A percentile compares a stretch with the other conserved stretches of the same genome.
Evolutionary conservation across 2,113 vertebrate genomes (phyloP).

Genomic region (Melanerpes formicivorus): DNA sequence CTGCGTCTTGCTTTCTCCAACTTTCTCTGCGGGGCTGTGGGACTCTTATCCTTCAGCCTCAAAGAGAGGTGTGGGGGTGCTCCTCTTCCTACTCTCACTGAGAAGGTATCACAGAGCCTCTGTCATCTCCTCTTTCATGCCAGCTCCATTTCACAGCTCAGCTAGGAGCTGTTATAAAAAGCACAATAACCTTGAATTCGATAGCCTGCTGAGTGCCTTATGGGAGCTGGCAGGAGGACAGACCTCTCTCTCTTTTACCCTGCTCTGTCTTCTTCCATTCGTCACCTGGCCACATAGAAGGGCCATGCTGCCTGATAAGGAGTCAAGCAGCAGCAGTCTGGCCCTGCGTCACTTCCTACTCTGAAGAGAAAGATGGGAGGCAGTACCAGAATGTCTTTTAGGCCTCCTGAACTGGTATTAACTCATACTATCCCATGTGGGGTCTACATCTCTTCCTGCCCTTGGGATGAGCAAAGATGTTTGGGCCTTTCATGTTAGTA

Average conservation of each 20-base stretch:
- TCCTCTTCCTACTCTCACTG: conserved; percentile 3
- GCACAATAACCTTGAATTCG: conserved; percentile 63
- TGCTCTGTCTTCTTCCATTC: background rate
- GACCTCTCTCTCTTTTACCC: background rate
- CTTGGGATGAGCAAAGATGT: background rate
- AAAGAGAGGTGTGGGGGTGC: background rate
- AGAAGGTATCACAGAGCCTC: conserved; percentile 11
- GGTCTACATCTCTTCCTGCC: background rate
- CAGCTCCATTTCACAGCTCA: conserved; percentile 50
- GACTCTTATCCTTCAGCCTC: background rate
- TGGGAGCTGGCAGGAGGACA: conserved; percentile 25
- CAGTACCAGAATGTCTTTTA: background rate
- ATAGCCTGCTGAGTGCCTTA: conserved; percentile 38
- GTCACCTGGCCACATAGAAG: conserved; percentile 4
- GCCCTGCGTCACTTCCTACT: background rate
- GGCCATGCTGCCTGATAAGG: background rate
- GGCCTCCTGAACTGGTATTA: background rate
- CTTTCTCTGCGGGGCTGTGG: background rate
- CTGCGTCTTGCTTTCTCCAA: background rate
- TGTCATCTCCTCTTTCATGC: conserved; percentile 42
- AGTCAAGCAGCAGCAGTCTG: background rate
- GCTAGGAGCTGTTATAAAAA: conserved; percentile 54
- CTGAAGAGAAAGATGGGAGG: background rate
- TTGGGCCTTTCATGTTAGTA: background rate
- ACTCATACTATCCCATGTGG: background rate